Conservation (phyloP, 2,113 vertebrate species). For the Limanda limanda region DNA sequence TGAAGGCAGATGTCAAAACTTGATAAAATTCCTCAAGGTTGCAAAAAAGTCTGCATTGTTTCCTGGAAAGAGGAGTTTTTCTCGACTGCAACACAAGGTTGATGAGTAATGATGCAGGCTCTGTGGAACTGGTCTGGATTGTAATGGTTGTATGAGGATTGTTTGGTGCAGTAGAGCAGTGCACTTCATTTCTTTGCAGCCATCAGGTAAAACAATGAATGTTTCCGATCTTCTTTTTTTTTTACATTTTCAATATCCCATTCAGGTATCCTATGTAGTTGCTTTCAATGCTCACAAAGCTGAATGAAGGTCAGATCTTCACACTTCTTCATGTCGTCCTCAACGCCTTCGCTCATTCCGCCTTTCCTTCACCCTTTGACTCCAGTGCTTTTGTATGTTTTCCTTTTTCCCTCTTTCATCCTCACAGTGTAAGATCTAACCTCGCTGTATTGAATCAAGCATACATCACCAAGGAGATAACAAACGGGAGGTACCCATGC, state of each 20-base stretch:
- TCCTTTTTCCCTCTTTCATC: neutral
- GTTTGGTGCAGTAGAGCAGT: neutral
- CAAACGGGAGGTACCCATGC: neutral
- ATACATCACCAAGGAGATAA: neutral
- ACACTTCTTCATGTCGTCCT: neutral
- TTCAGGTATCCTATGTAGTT: neutral
- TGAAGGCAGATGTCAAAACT: conserved; percentile 30
- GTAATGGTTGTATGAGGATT: neutral
- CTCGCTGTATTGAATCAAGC: too few species aligned
- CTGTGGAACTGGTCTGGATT: neutral
- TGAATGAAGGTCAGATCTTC: neutral
- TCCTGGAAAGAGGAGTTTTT: neutral
- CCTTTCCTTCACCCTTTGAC: conserved; percentile 6
- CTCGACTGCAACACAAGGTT: neutral
- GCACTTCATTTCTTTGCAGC: neutral
- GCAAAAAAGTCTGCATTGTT: neutral
- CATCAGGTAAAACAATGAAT: neutral
- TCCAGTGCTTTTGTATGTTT: neutral
- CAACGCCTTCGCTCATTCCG: neutral
- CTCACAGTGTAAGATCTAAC: neutral
- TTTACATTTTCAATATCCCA: neutral
- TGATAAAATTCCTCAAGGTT: conserved; percentile 13
- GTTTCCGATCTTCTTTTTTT: neutral
- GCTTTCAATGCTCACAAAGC: neutral
- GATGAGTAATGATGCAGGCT: neutral